Percentiles rank a stretch among this genome's conserved stretches.
These are phyloP conservation scores for Sesamia nonagrioides DNA, from an alignment of 1,140 invertebrate species.

Conservation along the genomic window DNA sequence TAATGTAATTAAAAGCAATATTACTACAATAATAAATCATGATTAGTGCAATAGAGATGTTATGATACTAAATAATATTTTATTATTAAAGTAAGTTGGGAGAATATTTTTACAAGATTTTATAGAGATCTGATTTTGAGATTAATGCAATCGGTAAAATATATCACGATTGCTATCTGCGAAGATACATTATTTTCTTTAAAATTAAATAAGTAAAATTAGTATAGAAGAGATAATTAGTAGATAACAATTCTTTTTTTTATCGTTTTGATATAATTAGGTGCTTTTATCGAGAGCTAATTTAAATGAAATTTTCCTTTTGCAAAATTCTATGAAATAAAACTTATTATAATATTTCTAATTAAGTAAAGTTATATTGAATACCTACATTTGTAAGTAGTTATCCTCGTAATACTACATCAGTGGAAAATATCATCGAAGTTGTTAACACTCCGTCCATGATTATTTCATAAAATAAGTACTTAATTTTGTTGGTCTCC, in stretches of 20 bases:
- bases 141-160: constrained; percentile 72
- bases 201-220: constrained; percentile 48
- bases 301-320: background rate
- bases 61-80: constrained; percentile 81
- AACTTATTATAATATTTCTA: constrained; percentile 21
- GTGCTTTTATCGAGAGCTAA: constrained; percentile 52
- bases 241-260: constrained; percentile 37
- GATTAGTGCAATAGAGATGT: constrained; percentile 84
- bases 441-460: constrained; percentile 83
- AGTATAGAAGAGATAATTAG: constrained; percentile 41
- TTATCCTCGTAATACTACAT: constrained; percentile 26
- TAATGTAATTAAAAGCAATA: constrained; percentile 78
- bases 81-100: constrained; percentile 70
- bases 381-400: constrained; percentile 20
- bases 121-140: constrained; percentile 85
- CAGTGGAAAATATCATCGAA: constrained; percentile 59
- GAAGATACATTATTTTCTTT: constrained; percentile 60
- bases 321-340: background rate
- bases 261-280: constrained; percentile 53
- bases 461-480: constrained; percentile 80
- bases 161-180: constrained; percentile 64
- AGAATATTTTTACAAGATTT: constrained; percentile 66
- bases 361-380: constrained; percentile 29
- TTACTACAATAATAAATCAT: constrained; percentile 68
- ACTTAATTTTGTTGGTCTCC: constrained; percentile 82